These are phyloP conservation scores for Electrona antarctica DNA, from an alignment of 2,113 vertebrate genomes.

Conservation along the genomic window DNA sequence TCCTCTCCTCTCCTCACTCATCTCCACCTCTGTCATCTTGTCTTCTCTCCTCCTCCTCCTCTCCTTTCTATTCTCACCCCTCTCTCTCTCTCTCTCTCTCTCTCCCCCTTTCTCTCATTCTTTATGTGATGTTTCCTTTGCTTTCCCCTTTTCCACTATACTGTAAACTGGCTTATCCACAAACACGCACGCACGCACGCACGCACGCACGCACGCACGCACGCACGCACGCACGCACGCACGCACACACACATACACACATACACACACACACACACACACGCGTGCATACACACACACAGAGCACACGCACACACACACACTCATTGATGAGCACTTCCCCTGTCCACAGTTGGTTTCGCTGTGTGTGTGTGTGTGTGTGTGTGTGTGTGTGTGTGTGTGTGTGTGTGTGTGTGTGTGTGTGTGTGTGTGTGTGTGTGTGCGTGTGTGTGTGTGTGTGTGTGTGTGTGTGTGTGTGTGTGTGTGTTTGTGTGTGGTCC, in stretches of 20 bases:
- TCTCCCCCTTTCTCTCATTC: not conserved
- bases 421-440: not conserved
- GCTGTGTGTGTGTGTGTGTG: not conserved
- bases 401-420: not conserved
- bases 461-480: not conserved
- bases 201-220: too few species aligned
- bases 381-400: not conserved
- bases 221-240: too few species aligned
- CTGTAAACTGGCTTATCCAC: too few species aligned
- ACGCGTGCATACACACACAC: too few species aligned
- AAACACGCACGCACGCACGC: too few species aligned
- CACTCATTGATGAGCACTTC: not conserved
- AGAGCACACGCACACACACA: not conserved
- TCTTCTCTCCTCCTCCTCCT: too few species aligned
- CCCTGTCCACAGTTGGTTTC: not conserved
- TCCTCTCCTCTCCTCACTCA: too few species aligned
- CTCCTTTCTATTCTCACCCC: too few species aligned
- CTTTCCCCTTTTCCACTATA: too few species aligned
- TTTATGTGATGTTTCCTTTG: not conserved
- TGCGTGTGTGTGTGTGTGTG: constrained; percentile 1
- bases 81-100: not conserved
- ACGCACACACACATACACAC: too few species aligned
- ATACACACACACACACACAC: too few species aligned
- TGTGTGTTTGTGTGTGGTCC: not conserved
- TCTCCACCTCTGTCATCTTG: too few species aligned